A percentile compares a stretch with the other conserved stretches of the same genome.
Conservation (phyloP, 2,113 vertebrate genomes). For the Tor tambroides region DNA sequence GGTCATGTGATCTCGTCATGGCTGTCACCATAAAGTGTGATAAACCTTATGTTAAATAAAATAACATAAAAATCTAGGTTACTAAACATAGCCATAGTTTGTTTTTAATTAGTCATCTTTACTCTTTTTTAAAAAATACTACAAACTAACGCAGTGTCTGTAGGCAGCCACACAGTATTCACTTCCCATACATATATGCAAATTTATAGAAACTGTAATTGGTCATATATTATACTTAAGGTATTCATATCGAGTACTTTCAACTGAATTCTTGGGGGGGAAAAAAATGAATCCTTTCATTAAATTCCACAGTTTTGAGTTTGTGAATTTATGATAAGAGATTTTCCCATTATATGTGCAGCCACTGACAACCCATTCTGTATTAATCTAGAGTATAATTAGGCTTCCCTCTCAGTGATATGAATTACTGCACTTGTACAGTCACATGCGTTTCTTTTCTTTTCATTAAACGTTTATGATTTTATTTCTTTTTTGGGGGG, state of each 20-base stretch:
- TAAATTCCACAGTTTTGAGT: constrained; percentile 32
- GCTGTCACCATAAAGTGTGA: neutral
- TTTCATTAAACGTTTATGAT: constrained; percentile 57
- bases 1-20: neutral
- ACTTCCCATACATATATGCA: neutral
- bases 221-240: neutral
- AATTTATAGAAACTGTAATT: neutral
- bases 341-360: constrained; percentile 48
- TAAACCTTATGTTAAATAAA: neutral
- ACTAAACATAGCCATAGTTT: neutral
- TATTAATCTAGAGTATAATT: constrained; percentile 55
- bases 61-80: too few relatives aligned
- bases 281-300: neutral
- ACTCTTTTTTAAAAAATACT: neutral
- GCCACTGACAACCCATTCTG: constrained; percentile 37
- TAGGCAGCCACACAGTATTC: neutral
- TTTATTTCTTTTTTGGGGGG: constrained; percentile 19
- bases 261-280: neutral
- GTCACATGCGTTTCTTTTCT: constrained; percentile 60
- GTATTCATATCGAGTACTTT: neutral
- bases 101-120: neutral
- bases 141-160: neutral
- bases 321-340: constrained; percentile 44
- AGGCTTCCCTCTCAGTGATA: constrained; percentile 46
- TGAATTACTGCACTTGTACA: constrained; percentile 60